Base-by-base conservation (phyloP, 2,888 invertebrate genomes). In the Drosophila austrosaltans region DNA sequence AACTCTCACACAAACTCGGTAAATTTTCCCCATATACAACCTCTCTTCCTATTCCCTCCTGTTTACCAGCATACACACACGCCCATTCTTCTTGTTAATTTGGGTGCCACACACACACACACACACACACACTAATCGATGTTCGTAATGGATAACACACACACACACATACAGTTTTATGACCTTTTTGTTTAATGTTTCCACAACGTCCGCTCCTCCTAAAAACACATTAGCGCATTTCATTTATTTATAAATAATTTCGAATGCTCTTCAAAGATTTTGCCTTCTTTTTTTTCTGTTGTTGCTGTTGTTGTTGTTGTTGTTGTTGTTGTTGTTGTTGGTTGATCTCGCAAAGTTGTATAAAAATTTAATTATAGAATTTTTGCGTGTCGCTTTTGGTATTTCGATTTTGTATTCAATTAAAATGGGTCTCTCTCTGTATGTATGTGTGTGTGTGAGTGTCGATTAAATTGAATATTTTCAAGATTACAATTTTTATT, bases 201-300 rank as follows among this genome's bases (percentile, higher is more conserved):
- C 56, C 22, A 25, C 57, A 57, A 63, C 36, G 25, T 48, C 28
- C 16, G 32, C 56, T 40, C 48, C n/a, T 39, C 7, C 25, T 20
- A 32, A 44, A 44, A 56, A 20, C 22, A 56, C 40, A 39, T 60
- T 56, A 25, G 5, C 40, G 36, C 32, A 30, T 32, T 56, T 42
- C 44, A 78, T 82, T 80, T 82, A 77, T 85, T 78, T 80, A 80
- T 78, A 76, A 78, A 77, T 53, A 63, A 57, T 63, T 79, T 63
- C 62, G 42, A 30, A 54, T 53, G 58, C 48, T 48, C 48, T 48
- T 48, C 48, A 48, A 48, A 48, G 16, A 16, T 42, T 42, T 42
- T 42, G 40, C 40, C 61, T 30, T 6, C 1, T 30, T 30, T 30
- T 40, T 66, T 54, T 68, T 16, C 16, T 16, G 16, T 16, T 25